Conservation (phyloP, 1,140 invertebrate genomes). For the Sycophila sp. region DNA sequence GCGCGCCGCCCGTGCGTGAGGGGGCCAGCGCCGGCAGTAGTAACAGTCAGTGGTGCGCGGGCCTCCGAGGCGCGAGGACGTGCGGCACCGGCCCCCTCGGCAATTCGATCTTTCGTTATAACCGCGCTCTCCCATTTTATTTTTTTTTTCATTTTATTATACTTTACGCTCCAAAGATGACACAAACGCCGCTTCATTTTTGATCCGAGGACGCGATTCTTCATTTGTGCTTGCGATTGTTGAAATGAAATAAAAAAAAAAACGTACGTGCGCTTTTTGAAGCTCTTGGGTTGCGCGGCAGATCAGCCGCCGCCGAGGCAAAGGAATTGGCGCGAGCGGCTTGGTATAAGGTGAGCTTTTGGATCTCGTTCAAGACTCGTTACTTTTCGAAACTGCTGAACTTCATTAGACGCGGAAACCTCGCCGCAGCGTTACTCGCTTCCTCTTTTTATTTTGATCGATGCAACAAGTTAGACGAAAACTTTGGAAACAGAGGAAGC, state of each 20-base stretch:
- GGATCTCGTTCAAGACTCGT: background rate
- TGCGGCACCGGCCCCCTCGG: background rate
- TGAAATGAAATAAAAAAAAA: too few species aligned
- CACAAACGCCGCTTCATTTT: too few species aligned
- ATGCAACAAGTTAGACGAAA: background rate
- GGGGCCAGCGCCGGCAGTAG: constrained; percentile 24
- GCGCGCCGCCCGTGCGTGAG: background rate
- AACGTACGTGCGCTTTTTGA: too few species aligned
- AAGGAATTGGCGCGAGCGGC: background rate
- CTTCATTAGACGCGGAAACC: background rate
- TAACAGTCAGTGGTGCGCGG: constrained; percentile 61
- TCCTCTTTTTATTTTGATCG: background rate
- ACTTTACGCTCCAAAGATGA: too few species aligned
- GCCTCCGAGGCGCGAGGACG: constrained; percentile 56
- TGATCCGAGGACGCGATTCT: too few species aligned
- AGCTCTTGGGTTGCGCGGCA: constrained; percentile 2
- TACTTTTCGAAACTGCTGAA: background rate
- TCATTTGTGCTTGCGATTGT: too few species aligned
- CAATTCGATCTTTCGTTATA: too few species aligned
- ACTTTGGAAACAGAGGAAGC: too few species aligned
- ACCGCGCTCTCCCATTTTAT: too few species aligned
- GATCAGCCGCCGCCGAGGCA: background rate
- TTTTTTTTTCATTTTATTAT: too few species aligned
- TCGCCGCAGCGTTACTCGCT: background rate
- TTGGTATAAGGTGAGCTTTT: background rate